Percentiles rank a stretch among this genome's conserved stretches.
Conservation (phyloP, 2,113 vertebrate species). For the Bambusicola thoracicus region DNA sequence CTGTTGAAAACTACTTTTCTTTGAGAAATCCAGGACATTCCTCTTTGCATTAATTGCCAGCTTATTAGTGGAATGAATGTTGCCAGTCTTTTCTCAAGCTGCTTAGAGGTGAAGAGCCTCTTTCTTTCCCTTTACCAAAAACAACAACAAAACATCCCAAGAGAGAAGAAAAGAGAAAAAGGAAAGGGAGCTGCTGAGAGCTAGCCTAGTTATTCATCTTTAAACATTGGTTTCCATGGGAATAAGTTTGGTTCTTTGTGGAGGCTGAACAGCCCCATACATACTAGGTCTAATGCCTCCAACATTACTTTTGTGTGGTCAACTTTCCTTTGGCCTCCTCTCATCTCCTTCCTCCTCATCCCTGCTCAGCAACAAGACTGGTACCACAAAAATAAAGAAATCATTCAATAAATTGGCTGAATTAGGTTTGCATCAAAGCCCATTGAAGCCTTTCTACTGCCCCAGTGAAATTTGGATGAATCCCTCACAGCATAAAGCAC, state of each 20-base stretch:
- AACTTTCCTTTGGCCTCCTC: constrained; percentile 58
- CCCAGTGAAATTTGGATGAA: constrained; percentile 20
- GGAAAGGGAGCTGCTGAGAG: constrained; percentile 70
- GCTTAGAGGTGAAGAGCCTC: constrained; percentile 19
- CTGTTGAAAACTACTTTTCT: constrained; percentile 43
- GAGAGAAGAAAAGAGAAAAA: constrained; percentile 62
- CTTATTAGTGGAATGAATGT: constrained; percentile 60
- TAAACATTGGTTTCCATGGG: constrained; percentile 77
- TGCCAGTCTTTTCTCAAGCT: constrained; percentile 52
- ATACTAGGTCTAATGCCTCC: constrained; percentile 29
- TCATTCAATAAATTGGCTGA: constrained; percentile 43
- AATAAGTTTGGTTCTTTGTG: constrained; percentile 75
- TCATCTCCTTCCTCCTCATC: background rate
- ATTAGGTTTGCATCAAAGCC: constrained; percentile 41
- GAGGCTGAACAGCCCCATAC: constrained; percentile 27
- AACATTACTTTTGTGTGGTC: constrained; percentile 69
- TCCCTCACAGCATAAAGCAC: background rate
- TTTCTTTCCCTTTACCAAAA: constrained; percentile 64
- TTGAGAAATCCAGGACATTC: constrained; percentile 59
- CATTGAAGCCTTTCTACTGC: constrained; percentile 21
- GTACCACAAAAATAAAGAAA: constrained; percentile 55
- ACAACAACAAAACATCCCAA: constrained; percentile 71
- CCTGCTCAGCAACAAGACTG: constrained; percentile 50
- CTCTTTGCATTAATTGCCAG: constrained; percentile 59
- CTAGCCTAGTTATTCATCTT: constrained; percentile 63